phyloP scores from a whole-genome alignment of 2,113 vertebrate genomes.

The Siniperca knerii region DNA sequence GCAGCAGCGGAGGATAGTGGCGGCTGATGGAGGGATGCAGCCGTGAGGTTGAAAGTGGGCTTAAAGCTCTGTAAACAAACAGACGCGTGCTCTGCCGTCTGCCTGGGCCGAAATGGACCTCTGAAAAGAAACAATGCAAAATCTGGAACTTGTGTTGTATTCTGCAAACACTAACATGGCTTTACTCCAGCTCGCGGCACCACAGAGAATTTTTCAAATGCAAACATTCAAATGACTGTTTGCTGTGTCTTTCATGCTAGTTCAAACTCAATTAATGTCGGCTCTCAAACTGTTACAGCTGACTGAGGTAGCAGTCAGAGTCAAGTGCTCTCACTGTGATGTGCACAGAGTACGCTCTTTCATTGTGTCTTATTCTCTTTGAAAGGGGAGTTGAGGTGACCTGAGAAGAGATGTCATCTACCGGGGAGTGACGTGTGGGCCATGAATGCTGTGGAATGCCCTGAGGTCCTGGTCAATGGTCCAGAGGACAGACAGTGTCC shows the following conservation, averaged over 20 bases:
- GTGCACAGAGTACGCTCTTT: conserved; percentile 21
- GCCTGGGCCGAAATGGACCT: conserved; percentile 78
- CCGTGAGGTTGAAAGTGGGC: conserved; percentile 80
- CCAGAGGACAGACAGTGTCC: conserved; percentile 49
- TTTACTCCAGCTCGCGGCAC: conserved; percentile 32
- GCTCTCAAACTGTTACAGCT: conserved; percentile 41
- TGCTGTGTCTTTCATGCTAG: conserved; percentile 50
- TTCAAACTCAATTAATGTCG: conserved; percentile 63
- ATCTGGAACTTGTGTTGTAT: conserved; percentile 68
- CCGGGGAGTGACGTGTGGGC: conserved; percentile 72
- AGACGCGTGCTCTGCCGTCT: conserved; percentile 79
- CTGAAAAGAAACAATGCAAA: conserved; percentile 68
- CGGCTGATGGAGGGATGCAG: conserved; percentile 73
- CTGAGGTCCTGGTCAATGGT: conserved; percentile 49
- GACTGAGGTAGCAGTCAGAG: conserved; percentile 36
- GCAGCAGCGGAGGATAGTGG: conserved; percentile 74
- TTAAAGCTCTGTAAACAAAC: conserved; percentile 90
- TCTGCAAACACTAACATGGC: conserved; percentile 72
- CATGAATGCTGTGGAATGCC: conserved; percentile 83
- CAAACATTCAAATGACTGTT: conserved; percentile 62
- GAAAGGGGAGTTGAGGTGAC: conserved; percentile 57
- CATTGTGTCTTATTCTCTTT: conserved; percentile 43
- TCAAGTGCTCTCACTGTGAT: conserved; percentile 30
- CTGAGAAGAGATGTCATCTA: conserved; percentile 56
- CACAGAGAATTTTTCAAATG: conserved; percentile 35